Base-by-base conservation (phyloP, 2,888 invertebrate genomes). In the Trichacis sp. region DNA sequence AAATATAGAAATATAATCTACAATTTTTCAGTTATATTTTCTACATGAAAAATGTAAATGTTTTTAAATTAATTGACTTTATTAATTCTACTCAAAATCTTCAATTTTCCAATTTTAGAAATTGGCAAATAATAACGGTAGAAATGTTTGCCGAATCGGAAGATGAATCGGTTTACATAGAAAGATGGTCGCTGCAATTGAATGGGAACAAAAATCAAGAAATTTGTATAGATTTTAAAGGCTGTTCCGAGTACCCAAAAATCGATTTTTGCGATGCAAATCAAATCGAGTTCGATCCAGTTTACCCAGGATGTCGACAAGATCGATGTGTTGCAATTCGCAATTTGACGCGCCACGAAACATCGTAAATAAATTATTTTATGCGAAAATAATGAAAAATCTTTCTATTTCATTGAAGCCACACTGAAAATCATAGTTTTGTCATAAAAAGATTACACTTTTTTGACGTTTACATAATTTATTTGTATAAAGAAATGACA, bases 161-260 rank as follows among this genome's bases (percentile, higher is more conserved):
- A 1, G 59, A 73, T 11, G 73, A 82, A 54, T 74, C 75, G 14
- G 67, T 79, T 1, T 85, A 85, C 64, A 61, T 78, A 1, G 87
- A 87, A 74, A 76, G 81, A 40, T 87, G 87, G 87, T 71, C 76
- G 1, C 53, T 87, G 18, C 77, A 82, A 55, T 75, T 87, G 45
- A 87, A 87, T 64, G 85, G 84, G 1, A 77, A 78, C 54, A 56
- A 70, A 2, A 74, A 81, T 11, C 76, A 81, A 46, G 77, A 75
- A 33, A 65, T 76, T 17, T 74, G 74, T 5, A 74, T 87, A 36
- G 80, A 80, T 59, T 75, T 87, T 29, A 82, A 81, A 52, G 86
- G 84, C 38, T 83, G 79, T 54, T 78, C 84, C 1, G 85, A 85
- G 65, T 64, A 78, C 54, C 84, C 85, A 0, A 69, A 70, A 33